Percentiles rank a stretch among this genome's conserved stretches.
phyloP scores from a whole-genome alignment of 2,888 invertebrate species.

The Teinopalpus imperialis region DNA sequence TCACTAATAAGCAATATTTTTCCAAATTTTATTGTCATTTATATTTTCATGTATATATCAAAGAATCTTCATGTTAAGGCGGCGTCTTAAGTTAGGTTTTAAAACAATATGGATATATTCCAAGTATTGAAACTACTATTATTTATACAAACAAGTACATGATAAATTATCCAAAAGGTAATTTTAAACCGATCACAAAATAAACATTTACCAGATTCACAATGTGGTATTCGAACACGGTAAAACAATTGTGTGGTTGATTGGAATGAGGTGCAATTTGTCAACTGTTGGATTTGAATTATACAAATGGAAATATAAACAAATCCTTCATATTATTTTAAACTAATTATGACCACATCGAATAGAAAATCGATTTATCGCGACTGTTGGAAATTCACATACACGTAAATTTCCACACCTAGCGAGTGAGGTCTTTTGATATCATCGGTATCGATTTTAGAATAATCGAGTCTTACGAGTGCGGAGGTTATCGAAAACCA shows the following conservation, averaged over 20 bases:
- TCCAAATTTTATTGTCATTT: too few relatives aligned
- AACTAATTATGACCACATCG: slow-evolving; percentile 11
- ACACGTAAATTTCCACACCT: slow-evolving; percentile 8
- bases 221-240: slow-evolving; percentile 48
- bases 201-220: slow-evolving; percentile 45
- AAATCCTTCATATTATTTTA: slow-evolving; percentile 23
- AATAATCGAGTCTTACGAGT: slow-evolving; percentile 22
- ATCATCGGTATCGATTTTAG: slow-evolving; percentile 11
- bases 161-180: slow-evolving; percentile 19
- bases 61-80: too few relatives aligned
- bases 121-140: too few relatives aligned
- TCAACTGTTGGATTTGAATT: slow-evolving; percentile 35
- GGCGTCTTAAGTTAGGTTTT: too few relatives aligned
- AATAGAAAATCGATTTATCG: slow-evolving; percentile 3
- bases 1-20: background rate
- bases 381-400: slow-evolving; percentile 3
- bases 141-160: background rate
- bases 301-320: slow-evolving; percentile 20
- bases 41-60: too few relatives aligned
- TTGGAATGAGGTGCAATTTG: slow-evolving; percentile 58
- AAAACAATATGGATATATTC: too few relatives aligned
- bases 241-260: slow-evolving; percentile 66
- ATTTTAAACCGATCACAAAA: slow-evolving; percentile 23
- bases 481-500: slow-evolving; percentile 67
- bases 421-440: slow-evolving; percentile 4